Evolutionary conservation across 2,797 vertebrate genomes (phyloP).

Genomic region (Rhabdophis nuchalis): DNA sequence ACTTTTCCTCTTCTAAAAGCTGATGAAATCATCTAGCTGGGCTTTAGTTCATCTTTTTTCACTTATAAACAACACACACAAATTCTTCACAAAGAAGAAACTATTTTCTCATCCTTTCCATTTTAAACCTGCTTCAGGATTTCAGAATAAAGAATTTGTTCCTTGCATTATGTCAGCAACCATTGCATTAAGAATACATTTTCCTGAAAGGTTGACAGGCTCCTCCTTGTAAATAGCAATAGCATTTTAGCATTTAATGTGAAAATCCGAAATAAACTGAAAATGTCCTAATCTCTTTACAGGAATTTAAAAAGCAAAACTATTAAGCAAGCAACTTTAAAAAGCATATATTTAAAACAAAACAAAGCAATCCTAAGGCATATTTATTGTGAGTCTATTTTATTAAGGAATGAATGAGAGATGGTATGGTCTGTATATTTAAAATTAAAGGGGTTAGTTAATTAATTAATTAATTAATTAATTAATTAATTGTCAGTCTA

Average conservation of each 20-base stretch:
- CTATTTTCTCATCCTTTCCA: not conserved
- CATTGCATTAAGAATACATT: conserved; percentile 19
- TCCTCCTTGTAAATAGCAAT: conserved; percentile 51
- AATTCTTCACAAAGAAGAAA: not conserved
- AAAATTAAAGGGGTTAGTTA: conserved; percentile 55
- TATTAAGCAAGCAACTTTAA: conserved; percentile 59
- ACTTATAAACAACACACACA: not conserved
- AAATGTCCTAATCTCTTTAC: conserved; percentile 45
- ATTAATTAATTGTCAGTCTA: conserved; percentile 16
- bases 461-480: conserved; percentile 36
- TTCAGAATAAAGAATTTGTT: conserved; percentile 22
- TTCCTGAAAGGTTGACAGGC: not conserved
- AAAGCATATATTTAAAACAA: not conserved
- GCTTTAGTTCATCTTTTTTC: not conserved
- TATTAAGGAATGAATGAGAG: conserved; percentile 29
- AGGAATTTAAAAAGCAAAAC: conserved; percentile 61
- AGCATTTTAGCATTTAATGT: conserved; percentile 50
- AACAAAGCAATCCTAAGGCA: conserved; percentile 27
- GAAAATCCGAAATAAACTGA: conserved; percentile 49
- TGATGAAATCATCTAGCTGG: not conserved
- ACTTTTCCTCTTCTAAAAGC: not conserved
- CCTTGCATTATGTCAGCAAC: conserved; percentile 31
- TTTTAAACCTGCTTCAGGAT: conserved; percentile 22
- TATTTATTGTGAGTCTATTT: conserved; percentile 46
- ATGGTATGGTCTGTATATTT: conserved; percentile 53